A percentile compares a stretch with the other conserved stretches of the same genome.
phyloP scores from a whole-genome alignment of 92 coral and sea anemone genomes.

The Metridium senile region DNA sequence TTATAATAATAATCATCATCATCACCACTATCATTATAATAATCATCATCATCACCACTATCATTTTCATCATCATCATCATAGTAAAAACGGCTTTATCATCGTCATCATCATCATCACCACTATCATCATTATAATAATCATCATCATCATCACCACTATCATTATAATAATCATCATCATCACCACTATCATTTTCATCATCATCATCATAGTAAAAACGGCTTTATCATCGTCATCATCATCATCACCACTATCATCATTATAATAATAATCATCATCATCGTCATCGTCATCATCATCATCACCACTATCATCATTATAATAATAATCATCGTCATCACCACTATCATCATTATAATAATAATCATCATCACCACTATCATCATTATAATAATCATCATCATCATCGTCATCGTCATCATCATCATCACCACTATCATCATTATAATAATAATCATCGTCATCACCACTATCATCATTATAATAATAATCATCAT shows the following conservation, averaged over 20 bases:
- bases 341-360: too few species aligned
- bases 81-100: background rate
- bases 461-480: background rate
- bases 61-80: background rate
- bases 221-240: background rate
- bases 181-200: background rate
- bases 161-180: background rate
- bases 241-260: background rate
- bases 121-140: background rate
- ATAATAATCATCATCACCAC: too few species aligned
- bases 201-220: background rate
- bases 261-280: too few species aligned
- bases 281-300: too few species aligned
- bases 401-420: too few species aligned
- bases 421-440: background rate
- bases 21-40: too few species aligned
- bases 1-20: too few species aligned
- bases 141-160: background rate
- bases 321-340: too few species aligned
- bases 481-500: too few species aligned
- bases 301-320: too few species aligned
- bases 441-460: background rate
- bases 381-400: too few species aligned
- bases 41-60: background rate
- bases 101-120: background rate